Percentiles rank a stretch among this genome's conserved stretches.
phyloP scores from a whole-genome alignment of 2,888 invertebrate species.

The Ypsolopha sequella region DNA sequence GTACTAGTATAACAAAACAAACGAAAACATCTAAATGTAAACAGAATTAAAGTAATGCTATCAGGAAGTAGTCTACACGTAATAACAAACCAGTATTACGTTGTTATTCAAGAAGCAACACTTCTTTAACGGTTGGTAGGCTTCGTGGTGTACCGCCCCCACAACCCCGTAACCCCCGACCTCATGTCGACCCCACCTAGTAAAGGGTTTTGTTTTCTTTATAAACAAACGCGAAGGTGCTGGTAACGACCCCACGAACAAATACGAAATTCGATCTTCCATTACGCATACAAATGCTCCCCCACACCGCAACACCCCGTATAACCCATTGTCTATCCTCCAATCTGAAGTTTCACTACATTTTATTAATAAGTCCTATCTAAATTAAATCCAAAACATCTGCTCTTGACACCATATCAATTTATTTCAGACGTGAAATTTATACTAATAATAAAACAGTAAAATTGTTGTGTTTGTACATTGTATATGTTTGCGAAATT shows the following conservation, averaged over 20 bases:
- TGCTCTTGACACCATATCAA: not conserved
- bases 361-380: not conserved
- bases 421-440: no score
- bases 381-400: constrained; percentile 2
- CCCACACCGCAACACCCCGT: constrained; percentile 15
- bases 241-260: constrained; percentile 67
- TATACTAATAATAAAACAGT: no score
- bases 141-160: constrained; percentile 1
- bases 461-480: no score
- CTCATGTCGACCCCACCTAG: constrained; percentile 4
- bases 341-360: not conserved
- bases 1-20: no score
- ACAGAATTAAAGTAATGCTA: not conserved
- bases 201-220: constrained; percentile 67
- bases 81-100: not conserved
- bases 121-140: not conserved
- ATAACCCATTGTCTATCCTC: constrained; percentile 2
- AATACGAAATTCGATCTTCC: constrained; percentile 69
- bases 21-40: no score
- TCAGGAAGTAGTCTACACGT: not conserved
- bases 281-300: constrained; percentile 65
- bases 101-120: constrained; percentile 2
- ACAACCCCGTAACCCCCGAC: constrained; percentile 16
- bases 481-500: no score
- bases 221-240: constrained; percentile 65